Conservation (phyloP, 2,113 vertebrate genomes). For the Bettongia penicillata region DNA sequence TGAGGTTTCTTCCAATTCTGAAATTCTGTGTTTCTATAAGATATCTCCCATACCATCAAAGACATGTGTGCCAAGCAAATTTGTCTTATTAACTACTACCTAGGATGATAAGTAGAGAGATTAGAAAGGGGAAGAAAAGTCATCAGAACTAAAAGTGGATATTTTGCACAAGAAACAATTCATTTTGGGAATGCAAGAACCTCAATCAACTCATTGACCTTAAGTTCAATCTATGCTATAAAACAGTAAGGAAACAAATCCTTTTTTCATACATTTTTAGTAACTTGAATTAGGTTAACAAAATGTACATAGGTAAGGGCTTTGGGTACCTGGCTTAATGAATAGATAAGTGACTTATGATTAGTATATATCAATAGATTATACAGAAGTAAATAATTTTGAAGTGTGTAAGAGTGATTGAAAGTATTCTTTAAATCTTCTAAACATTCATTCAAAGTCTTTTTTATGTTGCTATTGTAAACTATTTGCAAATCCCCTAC, state of each 20-base stretch:
- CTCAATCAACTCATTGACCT: neutral
- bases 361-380: neutral
- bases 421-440: neutral
- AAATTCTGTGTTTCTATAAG: too few species aligned
- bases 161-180: neutral
- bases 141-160: neutral
- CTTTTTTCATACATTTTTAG: neutral
- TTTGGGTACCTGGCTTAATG: neutral
- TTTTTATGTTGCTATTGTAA: neutral
- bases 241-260: neutral
- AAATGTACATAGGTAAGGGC: neutral
- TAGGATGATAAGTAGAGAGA: neutral
- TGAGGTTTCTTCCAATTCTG: too few species aligned
- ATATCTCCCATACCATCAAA: too few species aligned
- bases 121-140: neutral
- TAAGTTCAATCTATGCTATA: neutral
- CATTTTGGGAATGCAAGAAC: neutral
- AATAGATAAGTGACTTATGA: constrained; percentile 27
- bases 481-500: neutral
- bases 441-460: neutral
- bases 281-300: constrained; percentile 32
- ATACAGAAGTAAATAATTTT: neutral
- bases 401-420: neutral
- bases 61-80: too few species aligned
- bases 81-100: neutral